Conservation (phyloP, 2,797 vertebrate genomes). For the Sebastolobus alascanus region DNA sequence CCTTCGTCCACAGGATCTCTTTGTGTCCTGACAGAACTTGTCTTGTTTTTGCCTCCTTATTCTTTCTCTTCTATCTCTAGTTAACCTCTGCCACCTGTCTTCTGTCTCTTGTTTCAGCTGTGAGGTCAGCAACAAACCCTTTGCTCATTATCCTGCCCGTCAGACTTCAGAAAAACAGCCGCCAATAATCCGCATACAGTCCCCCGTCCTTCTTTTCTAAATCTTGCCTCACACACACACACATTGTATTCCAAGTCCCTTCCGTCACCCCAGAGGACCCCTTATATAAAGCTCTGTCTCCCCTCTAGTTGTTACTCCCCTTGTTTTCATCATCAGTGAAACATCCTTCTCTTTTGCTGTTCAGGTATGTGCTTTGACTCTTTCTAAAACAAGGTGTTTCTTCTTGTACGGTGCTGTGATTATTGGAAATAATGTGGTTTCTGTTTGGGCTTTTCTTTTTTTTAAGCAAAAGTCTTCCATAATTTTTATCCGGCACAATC, state of each 20-base stretch:
- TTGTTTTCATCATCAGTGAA: constrained; percentile 23
- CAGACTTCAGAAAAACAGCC: constrained; percentile 63
- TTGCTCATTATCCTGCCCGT: constrained; percentile 58
- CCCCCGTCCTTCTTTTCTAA: constrained; percentile 34
- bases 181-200: constrained; percentile 58
- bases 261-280: constrained; percentile 31
- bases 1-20: not conserved
- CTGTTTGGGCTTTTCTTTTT: not conserved
- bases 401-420: not conserved
- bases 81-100: constrained; percentile 69
- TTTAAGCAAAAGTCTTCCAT: not conserved
- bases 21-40: not conserved
- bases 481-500: not conserved
- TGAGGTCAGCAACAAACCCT: constrained; percentile 69
- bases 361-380: constrained; percentile 60
- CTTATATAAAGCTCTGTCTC: constrained; percentile 54
- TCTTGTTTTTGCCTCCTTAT: constrained; percentile 14
- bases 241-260: constrained; percentile 11
- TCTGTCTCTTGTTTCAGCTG: constrained; percentile 62
- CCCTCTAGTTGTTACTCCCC: not conserved
- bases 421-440: not conserved
- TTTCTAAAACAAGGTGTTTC: not conserved
- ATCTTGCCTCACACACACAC: constrained; percentile 8
- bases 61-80: constrained; percentile 17
- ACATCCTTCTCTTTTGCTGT: constrained; percentile 17